Percentiles rank a stretch among this genome's conserved stretches.
These are phyloP conservation scores for Aethes cnicana DNA, from an alignment of 2,888 invertebrate genomes.

Conservation along the genomic window DNA sequence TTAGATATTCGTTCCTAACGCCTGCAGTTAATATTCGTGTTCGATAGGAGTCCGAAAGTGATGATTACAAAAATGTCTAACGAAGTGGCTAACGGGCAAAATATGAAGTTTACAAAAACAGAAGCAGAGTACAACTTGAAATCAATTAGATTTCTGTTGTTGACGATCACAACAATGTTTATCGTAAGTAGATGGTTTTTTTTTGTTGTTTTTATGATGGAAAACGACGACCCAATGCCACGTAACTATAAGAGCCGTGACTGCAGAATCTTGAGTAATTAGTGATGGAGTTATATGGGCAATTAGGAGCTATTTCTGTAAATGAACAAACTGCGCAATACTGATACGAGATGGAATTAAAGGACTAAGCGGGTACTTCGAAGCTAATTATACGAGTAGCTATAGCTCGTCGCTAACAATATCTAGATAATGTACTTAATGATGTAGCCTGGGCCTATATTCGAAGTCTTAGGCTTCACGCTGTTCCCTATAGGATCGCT, in stretches of 20 bases:
- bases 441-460: no score
- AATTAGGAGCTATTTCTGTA: neutral
- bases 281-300: neutral
- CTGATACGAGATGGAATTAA: neutral
- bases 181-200: constrained; percentile 59
- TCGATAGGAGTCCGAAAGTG: constrained; percentile 23
- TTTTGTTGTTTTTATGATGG: neutral
- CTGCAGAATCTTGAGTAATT: neutral
- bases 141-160: constrained; percentile 69
- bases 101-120: constrained; percentile 63
- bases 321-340: no score
- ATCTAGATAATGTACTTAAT: no score
- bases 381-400: no score
- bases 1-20: constrained; percentile 20
- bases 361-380: neutral
- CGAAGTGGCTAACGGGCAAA: constrained; percentile 42
- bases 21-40: constrained; percentile 13
- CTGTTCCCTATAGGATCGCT: no score
- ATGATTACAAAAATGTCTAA: constrained; percentile 40
- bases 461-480: no score
- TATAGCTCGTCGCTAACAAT: no score
- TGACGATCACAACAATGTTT: constrained; percentile 74
- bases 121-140: constrained; percentile 75
- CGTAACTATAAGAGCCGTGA: constrained; percentile 3
- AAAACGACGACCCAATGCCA: constrained; percentile 1